These are phyloP conservation scores for Strigamia transsilvanica DNA, from an alignment of 2,888 invertebrate species.

Conservation along the genomic window DNA sequence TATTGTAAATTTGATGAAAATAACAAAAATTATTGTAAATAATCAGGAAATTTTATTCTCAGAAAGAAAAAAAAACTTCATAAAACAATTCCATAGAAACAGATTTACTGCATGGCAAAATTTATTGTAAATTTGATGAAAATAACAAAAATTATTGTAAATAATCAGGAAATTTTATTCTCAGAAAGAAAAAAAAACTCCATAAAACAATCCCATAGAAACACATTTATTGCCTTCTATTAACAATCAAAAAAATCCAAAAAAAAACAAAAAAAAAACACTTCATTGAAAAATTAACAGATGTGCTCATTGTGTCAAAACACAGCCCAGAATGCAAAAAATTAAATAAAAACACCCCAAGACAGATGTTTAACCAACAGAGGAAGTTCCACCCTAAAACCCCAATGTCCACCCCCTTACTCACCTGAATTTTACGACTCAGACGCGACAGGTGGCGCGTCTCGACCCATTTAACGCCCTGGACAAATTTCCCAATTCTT, in stretches of 20 bases:
- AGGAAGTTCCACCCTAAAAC: constrained; percentile 18
- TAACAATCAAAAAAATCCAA: neutral
- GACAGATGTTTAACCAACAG: neutral
- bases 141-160: too few relatives aligned
- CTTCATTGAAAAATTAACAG: constrained; percentile 24
- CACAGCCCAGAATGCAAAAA: neutral
- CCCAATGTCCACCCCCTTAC: constrained; percentile 8
- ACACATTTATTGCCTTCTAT: too few relatives aligned
- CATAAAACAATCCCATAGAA: too few relatives aligned
- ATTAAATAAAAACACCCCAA: neutral
- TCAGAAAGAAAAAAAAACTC: too few relatives aligned
- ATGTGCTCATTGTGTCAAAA: neutral
- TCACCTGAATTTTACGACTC: constrained; percentile 11
- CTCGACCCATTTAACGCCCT: constrained; percentile 6
- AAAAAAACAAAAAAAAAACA: neutral
- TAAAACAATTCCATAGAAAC: too few relatives aligned
- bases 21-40: too few relatives aligned
- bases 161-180: too few relatives aligned
- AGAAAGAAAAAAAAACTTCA: too few relatives aligned
- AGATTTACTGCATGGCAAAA: too few relatives aligned
- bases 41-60: too few relatives aligned
- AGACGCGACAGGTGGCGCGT: constrained; percentile 32
- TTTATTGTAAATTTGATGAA: too few relatives aligned
- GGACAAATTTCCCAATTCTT: neutral
- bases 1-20: too few relatives aligned